Conservation (phyloP, 2,113 vertebrate genomes). For the Percina caprodes region DNA sequence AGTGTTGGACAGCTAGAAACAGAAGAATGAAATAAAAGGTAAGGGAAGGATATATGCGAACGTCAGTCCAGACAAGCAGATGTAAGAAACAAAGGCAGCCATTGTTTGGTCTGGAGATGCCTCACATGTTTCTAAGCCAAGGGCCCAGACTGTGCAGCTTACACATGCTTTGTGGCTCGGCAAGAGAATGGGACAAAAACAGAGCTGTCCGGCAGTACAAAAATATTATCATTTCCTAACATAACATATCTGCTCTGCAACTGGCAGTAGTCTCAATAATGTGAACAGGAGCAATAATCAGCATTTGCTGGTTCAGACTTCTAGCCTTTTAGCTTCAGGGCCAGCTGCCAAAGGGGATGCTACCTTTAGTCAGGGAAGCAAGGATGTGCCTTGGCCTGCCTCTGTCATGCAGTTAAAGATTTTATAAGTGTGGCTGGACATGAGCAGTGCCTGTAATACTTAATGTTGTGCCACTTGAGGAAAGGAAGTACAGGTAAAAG, state of each 20-base stretch:
- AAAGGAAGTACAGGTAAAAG: too few relatives aligned
- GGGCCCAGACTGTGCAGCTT: conserved; percentile 86
- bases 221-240: conserved; percentile 84
- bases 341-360: conserved; percentile 57
- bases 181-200: conserved; percentile 84
- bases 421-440: conserved; percentile 57
- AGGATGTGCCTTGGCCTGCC: conserved; percentile 55
- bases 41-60: conserved; percentile 56
- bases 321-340: conserved; percentile 31
- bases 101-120: conserved; percentile 87
- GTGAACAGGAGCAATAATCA: conserved; percentile 79
- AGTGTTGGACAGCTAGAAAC: conserved; percentile 30
- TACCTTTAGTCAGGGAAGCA: conserved; percentile 59
- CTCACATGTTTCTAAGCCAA: conserved; percentile 85
- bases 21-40: conserved; percentile 55
- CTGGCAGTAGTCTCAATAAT: conserved; percentile 75
- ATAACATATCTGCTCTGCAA: conserved; percentile 82
- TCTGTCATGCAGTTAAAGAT: conserved; percentile 57
- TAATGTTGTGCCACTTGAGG: conserved; percentile 46
- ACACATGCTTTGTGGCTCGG: conserved; percentile 86
- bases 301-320: conserved; percentile 46
- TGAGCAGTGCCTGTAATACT: conserved; percentile 37
- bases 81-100: conserved; percentile 87
- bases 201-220: conserved; percentile 82
- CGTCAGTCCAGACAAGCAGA: conserved; percentile 81